These are phyloP conservation scores for Drosophila falleni DNA, from an alignment of 2,888 invertebrate genomes.

Conservation along the genomic window DNA sequence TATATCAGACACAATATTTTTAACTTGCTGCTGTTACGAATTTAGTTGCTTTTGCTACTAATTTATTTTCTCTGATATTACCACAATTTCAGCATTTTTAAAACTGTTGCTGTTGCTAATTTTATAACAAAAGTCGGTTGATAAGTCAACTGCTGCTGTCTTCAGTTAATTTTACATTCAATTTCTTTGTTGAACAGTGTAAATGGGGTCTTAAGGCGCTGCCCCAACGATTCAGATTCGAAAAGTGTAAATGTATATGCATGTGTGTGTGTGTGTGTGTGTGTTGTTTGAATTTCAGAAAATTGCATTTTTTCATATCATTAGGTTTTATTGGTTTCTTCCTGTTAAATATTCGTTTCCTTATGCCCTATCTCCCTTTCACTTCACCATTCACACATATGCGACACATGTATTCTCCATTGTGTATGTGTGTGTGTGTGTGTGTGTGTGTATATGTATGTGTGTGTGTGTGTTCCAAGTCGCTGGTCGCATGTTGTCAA, in stretches of 20 bases:
- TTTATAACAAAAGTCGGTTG: background rate
- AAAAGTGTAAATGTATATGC: slow-evolving; percentile 37
- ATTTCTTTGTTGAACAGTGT: slow-evolving; percentile 47
- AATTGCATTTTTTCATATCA: slow-evolving; percentile 85
- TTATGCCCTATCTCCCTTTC: background rate
- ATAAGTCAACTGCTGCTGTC: background rate
- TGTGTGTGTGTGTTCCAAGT: slow-evolving; percentile 19
- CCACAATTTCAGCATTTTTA: background rate
- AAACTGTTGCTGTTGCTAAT: background rate
- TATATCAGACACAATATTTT: no score
- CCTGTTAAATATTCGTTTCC: slow-evolving; percentile 79
- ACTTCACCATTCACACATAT: slow-evolving; percentile 39
- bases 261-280: slow-evolving; percentile 37
- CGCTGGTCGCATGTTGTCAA: slow-evolving; percentile 65
- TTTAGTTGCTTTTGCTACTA: background rate
- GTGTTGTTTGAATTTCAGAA: slow-evolving; percentile 72
- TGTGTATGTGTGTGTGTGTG: slow-evolving; percentile 19
- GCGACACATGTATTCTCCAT: slow-evolving; percentile 42
- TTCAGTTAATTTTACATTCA: background rate
- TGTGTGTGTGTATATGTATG: background rate
- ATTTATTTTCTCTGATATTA: background rate
- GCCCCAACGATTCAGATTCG: slow-evolving; percentile 18
- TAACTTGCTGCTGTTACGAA: background rate
- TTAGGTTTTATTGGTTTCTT: slow-evolving; percentile 85
- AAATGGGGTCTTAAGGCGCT: slow-evolving; percentile 41